Base-by-base conservation (phyloP, 2,888 invertebrate genomes). In the Sphecodes monilicornis region DNA sequence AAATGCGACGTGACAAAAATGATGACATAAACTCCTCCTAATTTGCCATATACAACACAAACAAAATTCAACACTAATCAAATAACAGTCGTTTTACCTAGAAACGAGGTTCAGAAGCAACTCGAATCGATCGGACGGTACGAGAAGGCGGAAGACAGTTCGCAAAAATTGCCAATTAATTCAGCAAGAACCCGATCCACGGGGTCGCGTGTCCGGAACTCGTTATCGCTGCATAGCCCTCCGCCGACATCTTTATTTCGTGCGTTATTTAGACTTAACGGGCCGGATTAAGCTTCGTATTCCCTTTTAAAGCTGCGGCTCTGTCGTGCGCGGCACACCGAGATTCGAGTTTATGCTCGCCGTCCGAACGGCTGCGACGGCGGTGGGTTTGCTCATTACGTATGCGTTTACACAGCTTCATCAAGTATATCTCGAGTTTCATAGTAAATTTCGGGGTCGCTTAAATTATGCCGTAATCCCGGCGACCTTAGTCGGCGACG, bases 361-460 rank as follows among this genome's bases (percentile, higher is more conserved):
- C 16, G 29, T 60, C 57, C 57, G 57, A 26, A 26, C n/a, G 13
- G 16, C 39, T 43, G 26, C 39, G 16, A n/a, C 50, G 32, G 50
- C 36, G 68, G 26, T 18, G 22, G 64, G 73, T 69, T 84, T 76
- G 76, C 82, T 78, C 87, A 78, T 86, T 82, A 86, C 46, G 54
- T 78, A 81, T 78, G 80, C 80, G 78, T 78, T 79, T 81, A 70
- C 80, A 66, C 22, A 71, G 76, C 76, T 74, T 85, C 84, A 46
- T 84, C 76, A 70, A 73, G 85, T 43, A 43, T 76, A 78, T 79
- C 79, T 73, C 73, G 76, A 76, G 84, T 76, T 73, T 75, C 79
- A 13, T 70, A 60, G 73, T 76, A 73, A 84, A 83, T 79, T 82
- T 82, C 32, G 71, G 70, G 74, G 46, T 43, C 77, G 69, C 57